phyloP scores from a whole-genome alignment of 2,113 vertebrate species.

The Aptenodytes forsteri region DNA sequence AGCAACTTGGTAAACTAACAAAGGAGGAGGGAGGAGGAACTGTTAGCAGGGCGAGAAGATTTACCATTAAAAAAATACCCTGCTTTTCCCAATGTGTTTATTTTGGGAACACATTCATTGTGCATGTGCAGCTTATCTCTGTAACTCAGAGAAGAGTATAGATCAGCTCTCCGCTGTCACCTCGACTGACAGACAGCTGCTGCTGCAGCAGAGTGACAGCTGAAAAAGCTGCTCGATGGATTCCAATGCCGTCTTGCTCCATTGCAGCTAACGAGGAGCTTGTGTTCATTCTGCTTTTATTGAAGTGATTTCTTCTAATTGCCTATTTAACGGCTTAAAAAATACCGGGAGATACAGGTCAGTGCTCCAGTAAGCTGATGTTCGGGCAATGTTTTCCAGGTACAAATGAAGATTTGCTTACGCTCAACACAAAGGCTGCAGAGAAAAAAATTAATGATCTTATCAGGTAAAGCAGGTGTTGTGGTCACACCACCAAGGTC shows the following conservation, averaged over 20 bases:
- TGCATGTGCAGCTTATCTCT: constrained; percentile 25
- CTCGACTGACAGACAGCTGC: constrained; percentile 20
- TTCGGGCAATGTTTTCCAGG: background rate
- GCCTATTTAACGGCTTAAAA: constrained; percentile 26
- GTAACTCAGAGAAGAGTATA: constrained; percentile 3
- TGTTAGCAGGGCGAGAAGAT: background rate
- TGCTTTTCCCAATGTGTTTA: background rate
- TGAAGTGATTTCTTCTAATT: constrained; percentile 47
- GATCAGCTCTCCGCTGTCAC: background rate
- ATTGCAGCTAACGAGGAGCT: background rate
- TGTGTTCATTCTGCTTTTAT: background rate
- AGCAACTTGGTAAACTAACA: background rate
- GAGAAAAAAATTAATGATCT: constrained; percentile 59
- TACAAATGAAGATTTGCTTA: constrained; percentile 67
- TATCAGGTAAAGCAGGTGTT: constrained; percentile 69
- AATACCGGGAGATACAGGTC: constrained; percentile 24
- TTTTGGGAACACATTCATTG: background rate
- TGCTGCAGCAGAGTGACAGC: constrained; percentile 9
- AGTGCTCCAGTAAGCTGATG: constrained; percentile 14
- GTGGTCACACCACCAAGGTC: constrained; percentile 63
- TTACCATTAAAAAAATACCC: background rate
- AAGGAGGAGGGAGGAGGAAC: background rate
- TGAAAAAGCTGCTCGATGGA: constrained; percentile 23
- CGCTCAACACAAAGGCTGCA: constrained; percentile 15
- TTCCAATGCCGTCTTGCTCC: background rate